phyloP scores from a whole-genome alignment of 2,888 invertebrate genomes.

The Parnassius glacialis region DNA sequence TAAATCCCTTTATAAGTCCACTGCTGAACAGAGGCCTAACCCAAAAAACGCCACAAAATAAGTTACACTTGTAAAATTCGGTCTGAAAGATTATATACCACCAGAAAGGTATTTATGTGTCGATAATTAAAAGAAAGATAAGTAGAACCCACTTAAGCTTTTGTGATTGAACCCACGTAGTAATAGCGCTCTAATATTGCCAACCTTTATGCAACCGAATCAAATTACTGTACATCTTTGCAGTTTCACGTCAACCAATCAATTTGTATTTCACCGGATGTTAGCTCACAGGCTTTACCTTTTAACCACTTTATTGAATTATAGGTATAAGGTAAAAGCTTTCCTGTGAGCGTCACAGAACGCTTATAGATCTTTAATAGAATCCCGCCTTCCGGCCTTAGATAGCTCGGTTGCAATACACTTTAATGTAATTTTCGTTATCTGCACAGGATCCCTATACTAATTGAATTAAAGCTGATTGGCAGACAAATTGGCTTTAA shows the following conservation, averaged over 20 bases:
- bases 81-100: no score
- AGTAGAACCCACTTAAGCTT: no score
- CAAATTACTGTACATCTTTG: not conserved
- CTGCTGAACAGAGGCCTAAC: no score
- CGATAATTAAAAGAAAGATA: no score
- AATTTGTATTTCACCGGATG: not conserved
- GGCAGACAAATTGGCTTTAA: no score
- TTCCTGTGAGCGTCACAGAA: not conserved
- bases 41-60: no score
- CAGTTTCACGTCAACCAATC: not conserved
- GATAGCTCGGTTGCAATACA: not conserved
- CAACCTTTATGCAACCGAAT: not conserved
- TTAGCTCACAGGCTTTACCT: not conserved
- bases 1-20: no score
- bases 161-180: no score
- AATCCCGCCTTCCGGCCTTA: not conserved
- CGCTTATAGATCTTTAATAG: not conserved
- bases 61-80: no score
- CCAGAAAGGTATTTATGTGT: no score
- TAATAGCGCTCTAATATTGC: not conserved
- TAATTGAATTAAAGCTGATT: not conserved
- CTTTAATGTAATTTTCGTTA: slow-evolving; percentile 5
- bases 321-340: slow-evolving; percentile 3
- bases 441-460: not conserved
- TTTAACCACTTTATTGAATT: not conserved